Evolutionary conservation across 2,888 invertebrate genomes (phyloP).

Genomic region (Euzophera pinguis): DNA sequence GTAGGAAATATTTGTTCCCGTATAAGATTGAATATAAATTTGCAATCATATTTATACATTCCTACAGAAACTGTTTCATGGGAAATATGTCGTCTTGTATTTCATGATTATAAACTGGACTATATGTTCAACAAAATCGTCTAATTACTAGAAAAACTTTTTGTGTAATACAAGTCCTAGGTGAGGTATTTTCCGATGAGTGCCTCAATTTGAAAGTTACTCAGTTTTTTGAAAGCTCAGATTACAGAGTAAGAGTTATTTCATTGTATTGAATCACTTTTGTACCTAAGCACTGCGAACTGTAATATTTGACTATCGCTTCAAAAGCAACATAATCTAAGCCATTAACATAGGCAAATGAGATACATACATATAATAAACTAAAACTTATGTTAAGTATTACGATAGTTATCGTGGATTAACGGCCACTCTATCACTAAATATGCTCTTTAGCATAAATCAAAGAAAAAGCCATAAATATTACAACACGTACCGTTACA

Average conservation of each 20-base stretch:
- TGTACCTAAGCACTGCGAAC: no score
- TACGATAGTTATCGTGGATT: not conserved
- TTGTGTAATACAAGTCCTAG: no score
- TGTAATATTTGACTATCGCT: no score
- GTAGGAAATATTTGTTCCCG: not conserved
- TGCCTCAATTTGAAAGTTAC: no score
- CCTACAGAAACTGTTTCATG: not conserved
- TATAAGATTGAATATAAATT: constrained; percentile 4
- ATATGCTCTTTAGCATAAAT: not conserved
- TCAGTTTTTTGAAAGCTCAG: no score
- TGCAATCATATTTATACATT: not conserved
- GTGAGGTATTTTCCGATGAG: no score
- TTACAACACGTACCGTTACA: not conserved
- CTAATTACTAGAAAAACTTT: no score
- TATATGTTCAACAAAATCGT: no score
- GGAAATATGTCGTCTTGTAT: not conserved
- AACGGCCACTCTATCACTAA: not conserved
- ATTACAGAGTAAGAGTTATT: no score
- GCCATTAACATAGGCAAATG: not conserved
- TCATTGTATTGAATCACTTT: no score
- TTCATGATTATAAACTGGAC: no score
- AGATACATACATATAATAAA: not conserved
- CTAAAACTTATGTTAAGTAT: not conserved
- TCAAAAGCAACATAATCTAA: no score
- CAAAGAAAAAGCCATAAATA: not conserved